phyloP scores from a whole-genome alignment of 2,888 invertebrate species.

The Clanis bilineata region DNA sequence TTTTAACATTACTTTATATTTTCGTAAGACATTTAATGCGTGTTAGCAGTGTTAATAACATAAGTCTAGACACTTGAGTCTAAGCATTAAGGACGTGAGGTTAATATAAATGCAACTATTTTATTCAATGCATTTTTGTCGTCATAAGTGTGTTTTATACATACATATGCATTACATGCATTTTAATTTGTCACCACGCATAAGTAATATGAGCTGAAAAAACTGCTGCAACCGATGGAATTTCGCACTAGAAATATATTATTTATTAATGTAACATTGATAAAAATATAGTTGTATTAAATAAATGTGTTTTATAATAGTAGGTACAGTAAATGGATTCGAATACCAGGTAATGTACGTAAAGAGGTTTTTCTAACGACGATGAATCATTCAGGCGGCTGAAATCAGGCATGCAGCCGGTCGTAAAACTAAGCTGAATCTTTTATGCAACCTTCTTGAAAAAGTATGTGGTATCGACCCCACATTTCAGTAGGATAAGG shows the following conservation, averaged over 20 bases:
- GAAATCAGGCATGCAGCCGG: too few species aligned
- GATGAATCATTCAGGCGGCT: too few species aligned
- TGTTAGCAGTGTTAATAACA: background rate
- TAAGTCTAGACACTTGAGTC: conserved; percentile 3
- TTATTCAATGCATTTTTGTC: conserved; percentile 6
- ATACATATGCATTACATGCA: background rate
- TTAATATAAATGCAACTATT: conserved; percentile 2
- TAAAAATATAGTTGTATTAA: background rate
- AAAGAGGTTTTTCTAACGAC: too few species aligned
- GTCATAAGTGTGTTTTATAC: background rate
- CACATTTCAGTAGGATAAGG: too few species aligned
- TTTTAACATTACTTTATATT: background rate
- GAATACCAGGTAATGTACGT: too few species aligned
- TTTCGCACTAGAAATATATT: background rate
- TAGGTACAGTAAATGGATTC: too few species aligned
- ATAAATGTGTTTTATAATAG: background rate
- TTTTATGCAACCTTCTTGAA: too few species aligned
- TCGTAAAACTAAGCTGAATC: too few species aligned
- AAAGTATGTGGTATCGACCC: too few species aligned
- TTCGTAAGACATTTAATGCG: conserved; percentile 6
- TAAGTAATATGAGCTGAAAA: background rate
- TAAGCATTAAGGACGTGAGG: background rate
- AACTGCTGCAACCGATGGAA: background rate
- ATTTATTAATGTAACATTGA: background rate
- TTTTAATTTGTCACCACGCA: background rate